Evolutionary conservation across 92 coral and sea anemone genomes (phyloP).

Genomic region (Actinostola sp.): DNA sequence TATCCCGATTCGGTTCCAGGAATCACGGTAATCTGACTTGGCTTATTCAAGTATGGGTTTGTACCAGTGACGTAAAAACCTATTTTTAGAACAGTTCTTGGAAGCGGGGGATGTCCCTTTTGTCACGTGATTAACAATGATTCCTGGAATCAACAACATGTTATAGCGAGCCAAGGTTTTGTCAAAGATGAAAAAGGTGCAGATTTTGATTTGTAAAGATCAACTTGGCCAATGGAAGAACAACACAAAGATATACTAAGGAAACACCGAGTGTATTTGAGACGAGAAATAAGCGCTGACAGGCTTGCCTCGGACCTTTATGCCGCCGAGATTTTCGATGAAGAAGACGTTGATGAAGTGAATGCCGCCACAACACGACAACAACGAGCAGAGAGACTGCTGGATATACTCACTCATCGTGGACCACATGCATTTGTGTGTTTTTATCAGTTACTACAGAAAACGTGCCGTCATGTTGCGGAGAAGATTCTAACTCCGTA

Average conservation of each 20-base stretch:
- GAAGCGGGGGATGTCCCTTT: background rate
- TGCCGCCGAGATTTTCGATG: conserved; percentile 26
- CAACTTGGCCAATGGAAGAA: conserved; percentile 33
- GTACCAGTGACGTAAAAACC: background rate
- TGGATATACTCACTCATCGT: conserved; percentile 29
- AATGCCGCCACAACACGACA: conserved; percentile 13
- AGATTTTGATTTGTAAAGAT: background rate
- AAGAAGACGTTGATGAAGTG: conserved; percentile 30
- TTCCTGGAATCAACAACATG: conserved; percentile 3
- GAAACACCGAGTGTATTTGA: conserved; percentile 12
- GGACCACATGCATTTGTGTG: conserved; percentile 45
- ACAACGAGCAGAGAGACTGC: conserved; percentile 19
- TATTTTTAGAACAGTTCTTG: background rate
- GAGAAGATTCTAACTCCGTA: conserved; percentile 2
- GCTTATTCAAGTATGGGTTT: too few species aligned
- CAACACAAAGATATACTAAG: conserved; percentile 21
- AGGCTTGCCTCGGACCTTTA: conserved; percentile 14
- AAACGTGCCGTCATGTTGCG: conserved; percentile 7
- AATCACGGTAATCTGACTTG: too few species aligned
- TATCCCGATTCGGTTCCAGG: too few species aligned
- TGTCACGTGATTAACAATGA: background rate
- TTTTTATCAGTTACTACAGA: conserved; percentile 34
- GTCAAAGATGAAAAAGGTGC: background rate
- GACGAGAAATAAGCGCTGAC: conserved; percentile 17
- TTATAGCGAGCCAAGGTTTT: background rate